These are phyloP conservation scores for Rousettus leschenaultii DNA, from an alignment of 2,113 vertebrate species.

Conservation along the genomic window DNA sequence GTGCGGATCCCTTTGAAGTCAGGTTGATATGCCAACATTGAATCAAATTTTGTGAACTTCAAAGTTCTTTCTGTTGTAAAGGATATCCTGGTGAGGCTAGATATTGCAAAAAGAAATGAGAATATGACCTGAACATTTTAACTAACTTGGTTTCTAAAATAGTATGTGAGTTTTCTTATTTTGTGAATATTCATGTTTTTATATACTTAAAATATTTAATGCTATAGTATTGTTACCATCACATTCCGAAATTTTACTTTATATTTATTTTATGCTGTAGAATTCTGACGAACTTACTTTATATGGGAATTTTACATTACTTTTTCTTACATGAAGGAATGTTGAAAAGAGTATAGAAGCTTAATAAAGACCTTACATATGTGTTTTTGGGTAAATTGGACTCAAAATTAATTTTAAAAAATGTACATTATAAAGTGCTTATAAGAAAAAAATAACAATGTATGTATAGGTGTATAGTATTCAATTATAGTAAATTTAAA, in stretches of 20 bases:
- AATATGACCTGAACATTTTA: constrained; percentile 54
- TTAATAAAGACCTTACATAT: not conserved
- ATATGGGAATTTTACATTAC: not conserved
- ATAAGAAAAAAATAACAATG: not conserved
- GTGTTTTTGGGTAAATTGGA: not conserved
- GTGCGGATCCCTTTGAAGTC: constrained; percentile 70
- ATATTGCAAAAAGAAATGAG: constrained; percentile 60
- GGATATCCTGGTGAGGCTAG: constrained; percentile 59
- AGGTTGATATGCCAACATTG: constrained; percentile 56
- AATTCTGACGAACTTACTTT: not conserved
- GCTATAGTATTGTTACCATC: not conserved
- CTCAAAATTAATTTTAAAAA: not conserved
- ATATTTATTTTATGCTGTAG: not conserved
- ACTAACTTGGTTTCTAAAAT: constrained; percentile 40
- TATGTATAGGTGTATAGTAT: not conserved
- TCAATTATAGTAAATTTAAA: not conserved
- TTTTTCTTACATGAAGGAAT: not conserved
- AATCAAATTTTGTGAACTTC: constrained; percentile 75
- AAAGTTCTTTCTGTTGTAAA: constrained; percentile 64
- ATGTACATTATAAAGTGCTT: not conserved
- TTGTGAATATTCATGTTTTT: constrained; percentile 11
- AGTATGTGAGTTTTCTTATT: constrained; percentile 4
- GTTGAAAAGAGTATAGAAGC: not conserved
- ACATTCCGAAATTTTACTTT: not conserved
- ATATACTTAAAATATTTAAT: not conserved